A percentile compares a stretch with the other conserved stretches of the same genome.
These are phyloP conservation scores for Aspidiotus rigidus DNA, from an alignment of 2,888 invertebrate species.

Conservation along the genomic window DNA sequence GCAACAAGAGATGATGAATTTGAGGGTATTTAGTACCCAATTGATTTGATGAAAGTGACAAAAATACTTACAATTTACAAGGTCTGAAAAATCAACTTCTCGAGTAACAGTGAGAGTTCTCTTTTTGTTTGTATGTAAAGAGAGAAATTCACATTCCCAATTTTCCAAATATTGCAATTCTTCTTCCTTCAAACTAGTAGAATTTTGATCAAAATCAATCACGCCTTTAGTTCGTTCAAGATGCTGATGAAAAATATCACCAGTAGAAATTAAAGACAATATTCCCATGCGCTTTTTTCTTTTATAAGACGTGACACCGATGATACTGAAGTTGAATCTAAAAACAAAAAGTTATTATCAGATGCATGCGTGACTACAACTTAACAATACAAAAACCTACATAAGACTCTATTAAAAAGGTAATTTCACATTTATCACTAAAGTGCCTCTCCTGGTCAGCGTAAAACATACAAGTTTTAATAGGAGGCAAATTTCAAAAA, in stretches of 20 bases:
- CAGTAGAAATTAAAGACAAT: conserved; percentile 6
- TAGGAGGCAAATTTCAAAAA: too few relatives aligned
- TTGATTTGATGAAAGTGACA: neutral
- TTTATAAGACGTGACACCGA: conserved; percentile 21
- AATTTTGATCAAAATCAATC: neutral
- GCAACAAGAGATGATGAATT: too few relatives aligned
- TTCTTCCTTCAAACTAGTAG: conserved; percentile 2
- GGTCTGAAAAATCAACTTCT: neutral
- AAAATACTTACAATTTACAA: neutral
- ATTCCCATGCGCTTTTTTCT: conserved; percentile 10
- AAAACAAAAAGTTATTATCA: neutral
- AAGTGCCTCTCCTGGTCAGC: too few relatives aligned
- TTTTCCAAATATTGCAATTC: conserved; percentile 13
- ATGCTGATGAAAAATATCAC: conserved; percentile 27
- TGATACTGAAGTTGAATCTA: conserved; percentile 13
- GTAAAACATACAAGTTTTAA: too few relatives aligned
- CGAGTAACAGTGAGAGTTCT: neutral
- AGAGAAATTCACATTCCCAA: conserved; percentile 11
- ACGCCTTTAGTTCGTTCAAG: neutral
- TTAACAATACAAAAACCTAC: too few relatives aligned
- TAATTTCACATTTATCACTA: too few relatives aligned
- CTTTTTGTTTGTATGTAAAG: neutral
- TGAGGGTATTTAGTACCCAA: neutral
- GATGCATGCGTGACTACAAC: neutral
- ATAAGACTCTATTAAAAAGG: too few relatives aligned